Evolutionary conservation across 2,113 vertebrate species (phyloP).

Genomic region (Galbula dea): DNA sequence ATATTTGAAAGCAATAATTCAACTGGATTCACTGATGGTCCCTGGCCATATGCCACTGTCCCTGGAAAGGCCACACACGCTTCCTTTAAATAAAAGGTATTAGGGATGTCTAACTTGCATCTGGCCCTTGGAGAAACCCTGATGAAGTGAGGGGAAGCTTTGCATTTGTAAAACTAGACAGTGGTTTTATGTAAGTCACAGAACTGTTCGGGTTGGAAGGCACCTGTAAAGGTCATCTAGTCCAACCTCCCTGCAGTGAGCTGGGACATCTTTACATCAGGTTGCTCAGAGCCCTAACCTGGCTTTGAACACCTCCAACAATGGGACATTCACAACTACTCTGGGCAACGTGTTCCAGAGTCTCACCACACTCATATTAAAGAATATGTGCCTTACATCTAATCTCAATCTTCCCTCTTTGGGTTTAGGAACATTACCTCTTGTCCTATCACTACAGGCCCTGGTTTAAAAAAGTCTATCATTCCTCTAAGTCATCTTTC

Average conservation of each 20-base stretch:
- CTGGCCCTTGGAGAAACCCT: not conserved
- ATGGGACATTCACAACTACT: not conserved
- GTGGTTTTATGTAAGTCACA: rapidly evolving
- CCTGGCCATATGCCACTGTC: not conserved
- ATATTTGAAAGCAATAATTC: not conserved
- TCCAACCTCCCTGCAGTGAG: rapidly evolving
- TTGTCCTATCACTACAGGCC: not conserved
- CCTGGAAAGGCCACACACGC: not conserved
- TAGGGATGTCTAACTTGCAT: not conserved
- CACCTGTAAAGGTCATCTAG: rapidly evolving
- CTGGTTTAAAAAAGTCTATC: not conserved
- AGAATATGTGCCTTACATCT: not conserved
- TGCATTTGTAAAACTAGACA: not conserved
- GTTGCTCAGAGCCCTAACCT: rapidly evolving
- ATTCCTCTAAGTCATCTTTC: not conserved
- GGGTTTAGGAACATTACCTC: not conserved
- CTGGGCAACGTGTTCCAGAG: not conserved
- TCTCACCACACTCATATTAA: rapidly evolving
- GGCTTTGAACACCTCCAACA: not conserved
- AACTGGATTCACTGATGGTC: not conserved
- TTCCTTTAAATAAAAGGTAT: not conserved
- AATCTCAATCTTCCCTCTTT: not conserved
- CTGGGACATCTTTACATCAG: not conserved
- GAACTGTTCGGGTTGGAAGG: not conserved
- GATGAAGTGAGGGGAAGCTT: not conserved